Evolutionary conservation across 2,888 invertebrate genomes (phyloP), one percentile per base, ranked within the genome.

Genomic region (Cerceris ruficornis): DNA sequence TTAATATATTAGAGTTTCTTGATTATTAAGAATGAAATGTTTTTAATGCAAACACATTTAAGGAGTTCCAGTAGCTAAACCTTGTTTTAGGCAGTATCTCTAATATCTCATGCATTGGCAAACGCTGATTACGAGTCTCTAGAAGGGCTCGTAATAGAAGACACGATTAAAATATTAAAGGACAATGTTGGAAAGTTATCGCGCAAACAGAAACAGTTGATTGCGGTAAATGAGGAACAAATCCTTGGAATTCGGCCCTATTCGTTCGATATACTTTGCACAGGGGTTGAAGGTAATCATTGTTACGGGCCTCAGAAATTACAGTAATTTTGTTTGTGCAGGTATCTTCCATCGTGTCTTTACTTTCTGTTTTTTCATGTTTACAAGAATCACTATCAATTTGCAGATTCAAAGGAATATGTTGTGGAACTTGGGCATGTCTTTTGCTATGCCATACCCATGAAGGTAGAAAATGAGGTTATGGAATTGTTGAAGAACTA

Each of bases 41-140:
- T 28, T 28, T 28, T 28, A 2, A 28, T 28, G 28, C 4, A 28
- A 28, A 28, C 28, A 28, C 28, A 28, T 28, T 4, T 28, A 28
- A 46, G 13, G 8, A 13, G 52, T 52, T 11, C 52, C n/a, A n/a
- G 14, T 28, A n/a, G 7, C 42, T 7, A 6, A 11, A 42, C 50
- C 59, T 6, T 60, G 14, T 86, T 90, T 46, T 85, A 94, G 93
- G 94, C 93, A 0, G 79, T 93, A 1, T 69, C 73, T 1, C 55
- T 88, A 15, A 93, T 94, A 13, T 93, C 94, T 0, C 71, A 86
- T 4, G 91, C 91, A 58, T 84, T 94, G 69, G 88, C 93, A 9
- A 80, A 83, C n/a, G 91, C 92, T 58, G 88, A 93, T 73, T 93
- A 92, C 75, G 92, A 93, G 1, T 84, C 84, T 6, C 87, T 94